These are phyloP conservation scores for Myotis davidii DNA, from an alignment of 2,113 vertebrate genomes.

Conservation along the genomic window DNA sequence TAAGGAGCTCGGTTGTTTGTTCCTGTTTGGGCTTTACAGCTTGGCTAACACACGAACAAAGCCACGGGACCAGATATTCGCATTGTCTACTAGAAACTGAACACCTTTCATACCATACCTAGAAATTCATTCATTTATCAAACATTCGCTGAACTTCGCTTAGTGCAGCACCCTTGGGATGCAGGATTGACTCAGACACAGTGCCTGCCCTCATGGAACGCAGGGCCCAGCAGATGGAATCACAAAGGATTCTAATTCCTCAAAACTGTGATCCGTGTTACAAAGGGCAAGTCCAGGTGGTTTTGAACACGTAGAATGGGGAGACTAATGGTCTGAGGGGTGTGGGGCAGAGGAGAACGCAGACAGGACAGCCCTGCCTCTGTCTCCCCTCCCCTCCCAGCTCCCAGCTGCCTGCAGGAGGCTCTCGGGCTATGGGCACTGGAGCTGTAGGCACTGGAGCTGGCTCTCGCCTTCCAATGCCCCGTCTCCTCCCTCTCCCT, in stretches of 20 bases:
- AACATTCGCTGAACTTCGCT: not conserved
- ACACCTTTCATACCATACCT: not conserved
- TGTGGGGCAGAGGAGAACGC: not conserved
- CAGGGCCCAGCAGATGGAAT: not conserved
- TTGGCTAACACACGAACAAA: not conserved
- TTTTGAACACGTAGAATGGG: not conserved
- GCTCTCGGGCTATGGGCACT: not conserved
- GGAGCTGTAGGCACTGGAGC: not conserved
- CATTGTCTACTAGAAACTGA: not conserved
- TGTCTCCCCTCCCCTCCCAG: not conserved
- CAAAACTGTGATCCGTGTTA: not conserved
- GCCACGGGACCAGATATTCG: conserved; percentile 37
- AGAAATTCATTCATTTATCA: not conserved
- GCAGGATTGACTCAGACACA: not conserved
- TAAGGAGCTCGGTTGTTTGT: conserved; percentile 48
- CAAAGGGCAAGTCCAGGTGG: not conserved
- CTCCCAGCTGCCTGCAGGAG: not conserved
- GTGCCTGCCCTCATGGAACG: not conserved
- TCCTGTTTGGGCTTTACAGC: conserved; percentile 60
- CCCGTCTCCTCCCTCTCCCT: not conserved
- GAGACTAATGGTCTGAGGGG: not conserved
- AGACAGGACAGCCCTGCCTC: not conserved
- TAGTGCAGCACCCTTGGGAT: not conserved
- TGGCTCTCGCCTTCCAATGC: not conserved
- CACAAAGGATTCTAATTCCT: not conserved